Percentiles rank a stretch among this genome's conserved stretches.
Conservation (phyloP, 2,113 vertebrate genomes). For the Gasterosteus aculeatus region DNA sequence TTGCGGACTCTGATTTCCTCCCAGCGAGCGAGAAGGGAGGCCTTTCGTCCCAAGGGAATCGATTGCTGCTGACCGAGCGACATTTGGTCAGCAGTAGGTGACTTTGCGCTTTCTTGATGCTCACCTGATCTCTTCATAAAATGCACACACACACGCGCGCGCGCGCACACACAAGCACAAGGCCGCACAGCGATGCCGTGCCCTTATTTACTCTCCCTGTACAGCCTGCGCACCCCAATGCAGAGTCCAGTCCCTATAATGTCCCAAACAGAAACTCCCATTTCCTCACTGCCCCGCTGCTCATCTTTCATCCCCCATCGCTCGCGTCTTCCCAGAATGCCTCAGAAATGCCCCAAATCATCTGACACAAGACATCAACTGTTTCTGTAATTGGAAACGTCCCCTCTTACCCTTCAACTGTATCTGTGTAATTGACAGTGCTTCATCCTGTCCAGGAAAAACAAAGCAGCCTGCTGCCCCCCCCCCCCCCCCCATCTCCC, state of each 20-base stretch:
- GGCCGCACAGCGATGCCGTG: not conserved
- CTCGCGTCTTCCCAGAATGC: constrained; percentile 4
- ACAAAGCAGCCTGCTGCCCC: constrained; percentile 11
- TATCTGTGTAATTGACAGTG: constrained; percentile 7
- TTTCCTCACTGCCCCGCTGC: constrained; percentile 9
- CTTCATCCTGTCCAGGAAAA: constrained; percentile 17
- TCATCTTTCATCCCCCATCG: constrained; percentile 5
- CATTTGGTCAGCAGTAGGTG: constrained; percentile 59
- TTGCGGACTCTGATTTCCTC: constrained; percentile 34
- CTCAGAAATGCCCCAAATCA: constrained; percentile 7
- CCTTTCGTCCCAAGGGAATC: constrained; percentile 16
- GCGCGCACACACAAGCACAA: not conserved
- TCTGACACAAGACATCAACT: not conserved
- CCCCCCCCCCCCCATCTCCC: no score
- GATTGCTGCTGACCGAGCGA: constrained; percentile 59
- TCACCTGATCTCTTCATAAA: constrained; percentile 56
- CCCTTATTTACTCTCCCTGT: constrained; percentile 11
- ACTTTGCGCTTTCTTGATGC: constrained; percentile 61
- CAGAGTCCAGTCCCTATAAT: constrained; percentile 23
- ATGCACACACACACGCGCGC: not conserved
- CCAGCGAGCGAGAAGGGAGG: constrained; percentile 28
- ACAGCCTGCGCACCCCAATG: constrained; percentile 18
- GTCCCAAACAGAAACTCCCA: constrained; percentile 5
- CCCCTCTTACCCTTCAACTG: not conserved
- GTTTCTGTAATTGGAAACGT: not conserved